Base-by-base conservation (phyloP, 2,797 vertebrate species). In the Lemur catta region DNA sequence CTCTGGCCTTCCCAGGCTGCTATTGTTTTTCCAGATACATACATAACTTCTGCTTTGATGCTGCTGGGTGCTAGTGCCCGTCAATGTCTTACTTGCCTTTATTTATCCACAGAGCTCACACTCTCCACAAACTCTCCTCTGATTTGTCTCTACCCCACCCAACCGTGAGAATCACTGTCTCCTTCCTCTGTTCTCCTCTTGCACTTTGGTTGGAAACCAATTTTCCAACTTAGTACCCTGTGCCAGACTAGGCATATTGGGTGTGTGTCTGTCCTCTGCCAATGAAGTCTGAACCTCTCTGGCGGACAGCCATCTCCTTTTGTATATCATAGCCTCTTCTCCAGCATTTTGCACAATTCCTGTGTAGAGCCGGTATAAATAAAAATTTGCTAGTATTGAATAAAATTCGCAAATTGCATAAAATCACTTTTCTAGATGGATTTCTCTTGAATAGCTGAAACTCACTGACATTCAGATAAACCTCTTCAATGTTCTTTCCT, bases 381-480 rank as follows among this genome's bases (percentile, higher is more conserved):
- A 78, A 93, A 81, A 78, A 69, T 91, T 93, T 89, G 48, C n/a
- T 81, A 50, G 69, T 48, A 86, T 61, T 61, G 84, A 95, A 91
- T 65, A 91, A 72, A 91, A 97, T 93, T 82, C 80, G 90, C 30
- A 87, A 75, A 80, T 71, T 93, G 76, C 91, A 18, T 87, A 93
- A 96, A 97, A 92, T 94, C 79, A 57, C 46, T 74, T 61, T 79
- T 96, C 86, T 80, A 61, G 59, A 85, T 72, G 50, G 22, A 48
- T 97, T 97, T 89, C 46, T 90, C 67, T 92, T 75, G 20, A 95
- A 89, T 59, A 93, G 82, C 26, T 97, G 94, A 94, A 97, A 89
- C 24, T 85, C 22, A 52, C 50, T 38, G 89, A 65, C 89, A 89
- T 97, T 96, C 87, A 85, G 87, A 95, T 69, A 88, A 96, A 63